These are phyloP conservation scores for Ispidina lecontei DNA, from an alignment of 2,797 vertebrate species.

Conservation along the genomic window DNA sequence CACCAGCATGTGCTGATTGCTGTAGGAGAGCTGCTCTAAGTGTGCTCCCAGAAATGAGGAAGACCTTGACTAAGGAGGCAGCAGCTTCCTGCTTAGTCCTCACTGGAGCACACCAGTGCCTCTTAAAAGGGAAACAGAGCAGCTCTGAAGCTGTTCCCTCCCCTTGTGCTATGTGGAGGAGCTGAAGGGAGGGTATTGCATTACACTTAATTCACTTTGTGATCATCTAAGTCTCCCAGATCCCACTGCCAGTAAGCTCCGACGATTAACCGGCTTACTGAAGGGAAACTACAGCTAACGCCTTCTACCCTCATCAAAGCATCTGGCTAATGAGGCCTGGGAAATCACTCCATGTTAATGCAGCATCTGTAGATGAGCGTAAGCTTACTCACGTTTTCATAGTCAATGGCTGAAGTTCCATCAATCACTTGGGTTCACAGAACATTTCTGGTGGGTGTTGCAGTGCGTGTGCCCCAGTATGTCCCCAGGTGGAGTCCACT, in stretches of 20 bases:
- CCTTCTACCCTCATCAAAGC: constrained; percentile 25
- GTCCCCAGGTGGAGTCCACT: background rate
- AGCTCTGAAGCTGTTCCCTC: background rate
- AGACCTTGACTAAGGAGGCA: background rate
- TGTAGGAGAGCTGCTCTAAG: background rate
- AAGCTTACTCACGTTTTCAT: background rate
- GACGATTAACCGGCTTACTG: constrained; percentile 57
- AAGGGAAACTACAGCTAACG: constrained; percentile 21
- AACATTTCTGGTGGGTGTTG: background rate
- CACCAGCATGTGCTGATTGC: background rate
- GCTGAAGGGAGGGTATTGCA: background rate
- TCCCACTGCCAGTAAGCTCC: constrained; percentile 20
- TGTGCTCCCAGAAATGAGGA: background rate
- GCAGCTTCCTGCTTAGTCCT: background rate
- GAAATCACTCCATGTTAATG: constrained; percentile 12
- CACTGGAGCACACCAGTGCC: background rate
- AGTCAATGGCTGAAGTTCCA: background rate
- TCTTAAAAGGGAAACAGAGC: background rate
- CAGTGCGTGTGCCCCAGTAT: fast-evolving
- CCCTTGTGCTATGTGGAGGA: background rate
- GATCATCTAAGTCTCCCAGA: background rate
- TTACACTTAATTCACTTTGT: constrained; percentile 31
- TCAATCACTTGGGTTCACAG: background rate
- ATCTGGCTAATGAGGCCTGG: constrained; percentile 23
- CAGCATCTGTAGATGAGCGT: constrained; percentile 26